Percentiles rank a stretch among this genome's conserved stretches.
phyloP scores from a whole-genome alignment of 2,888 invertebrate genomes.

The Drosophila peninsularis region DNA sequence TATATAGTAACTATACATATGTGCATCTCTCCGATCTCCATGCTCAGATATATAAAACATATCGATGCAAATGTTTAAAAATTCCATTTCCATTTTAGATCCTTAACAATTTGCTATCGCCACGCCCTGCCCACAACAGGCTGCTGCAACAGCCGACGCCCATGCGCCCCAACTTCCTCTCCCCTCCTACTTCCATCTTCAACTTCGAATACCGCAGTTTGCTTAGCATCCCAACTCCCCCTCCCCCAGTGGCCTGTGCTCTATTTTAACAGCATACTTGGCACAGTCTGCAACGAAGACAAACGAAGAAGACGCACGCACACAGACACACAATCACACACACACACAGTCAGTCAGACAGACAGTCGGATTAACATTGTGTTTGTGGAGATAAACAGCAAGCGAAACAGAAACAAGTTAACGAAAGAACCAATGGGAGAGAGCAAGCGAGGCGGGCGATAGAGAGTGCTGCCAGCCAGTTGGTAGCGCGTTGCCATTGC shows the following conservation, averaged over 20 bases:
- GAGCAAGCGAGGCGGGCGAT: constrained; percentile 17
- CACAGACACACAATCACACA: constrained; percentile 8
- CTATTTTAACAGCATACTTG: constrained; percentile 44
- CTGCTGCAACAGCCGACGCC: constrained; percentile 46
- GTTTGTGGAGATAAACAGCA: constrained; percentile 32
- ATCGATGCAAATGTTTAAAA: background rate
- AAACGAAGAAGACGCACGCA: constrained; percentile 17
- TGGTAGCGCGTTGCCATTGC: constrained; percentile 54
- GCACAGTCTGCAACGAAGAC: constrained; percentile 58
- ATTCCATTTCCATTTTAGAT: constrained; percentile 1
- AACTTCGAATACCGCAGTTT: constrained; percentile 31
- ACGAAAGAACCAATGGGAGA: constrained; percentile 11
- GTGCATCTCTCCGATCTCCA: background rate
- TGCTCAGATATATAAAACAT: constrained; percentile 1
- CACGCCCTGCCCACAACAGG: constrained; percentile 26
- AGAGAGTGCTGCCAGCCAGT: constrained; percentile 35
- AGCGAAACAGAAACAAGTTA: constrained; percentile 21
- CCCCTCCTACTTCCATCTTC: constrained; percentile 2
- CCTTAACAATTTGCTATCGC: constrained; percentile 15
- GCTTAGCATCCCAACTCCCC: constrained; percentile 4
- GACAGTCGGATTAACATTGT: constrained; percentile 33
- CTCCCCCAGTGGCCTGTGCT: background rate
- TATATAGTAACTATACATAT: no score
- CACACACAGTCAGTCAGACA: background rate
- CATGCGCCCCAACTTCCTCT: constrained; percentile 15